phyloP scores from a whole-genome alignment of 2,113 vertebrate genomes.

The Crotalus tigris region DNA sequence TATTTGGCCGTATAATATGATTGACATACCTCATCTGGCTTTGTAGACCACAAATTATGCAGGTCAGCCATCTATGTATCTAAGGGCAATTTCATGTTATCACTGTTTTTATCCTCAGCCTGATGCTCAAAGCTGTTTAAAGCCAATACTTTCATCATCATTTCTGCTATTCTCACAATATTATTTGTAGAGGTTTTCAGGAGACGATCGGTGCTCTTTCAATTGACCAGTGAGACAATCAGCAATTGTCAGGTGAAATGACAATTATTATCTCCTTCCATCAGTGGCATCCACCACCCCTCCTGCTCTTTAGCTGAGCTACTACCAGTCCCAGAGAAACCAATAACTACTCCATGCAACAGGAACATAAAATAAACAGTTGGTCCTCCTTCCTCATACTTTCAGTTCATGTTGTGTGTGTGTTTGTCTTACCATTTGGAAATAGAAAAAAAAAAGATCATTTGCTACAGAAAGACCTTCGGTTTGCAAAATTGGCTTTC shows the following conservation, averaged over 20 bases:
- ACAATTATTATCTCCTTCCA: not conserved
- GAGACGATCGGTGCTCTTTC: not conserved
- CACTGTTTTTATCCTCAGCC: not conserved
- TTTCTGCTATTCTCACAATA: not conserved
- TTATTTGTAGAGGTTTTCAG: not conserved
- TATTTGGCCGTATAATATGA: not conserved
- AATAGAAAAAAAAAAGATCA: not conserved
- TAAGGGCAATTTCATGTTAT: not conserved
- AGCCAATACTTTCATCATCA: not conserved
- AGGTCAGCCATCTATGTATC: not conserved
- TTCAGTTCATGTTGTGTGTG: not conserved
- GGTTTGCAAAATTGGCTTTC: not conserved
- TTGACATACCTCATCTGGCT: not conserved
- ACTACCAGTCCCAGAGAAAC: not conserved
- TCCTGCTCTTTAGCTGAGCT: not conserved
- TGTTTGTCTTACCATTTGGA: not conserved
- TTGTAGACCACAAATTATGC: not conserved
- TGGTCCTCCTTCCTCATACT: not conserved
- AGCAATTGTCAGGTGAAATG: not conserved
- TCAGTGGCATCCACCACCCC: not conserved
- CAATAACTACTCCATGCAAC: not conserved
- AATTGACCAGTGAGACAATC: not conserved
- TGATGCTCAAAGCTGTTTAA: not conserved
- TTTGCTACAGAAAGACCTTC: not conserved
- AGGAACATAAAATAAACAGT: not conserved